Conservation (phyloP, 2,888 invertebrate species). For the Eurois occulta region DNA sequence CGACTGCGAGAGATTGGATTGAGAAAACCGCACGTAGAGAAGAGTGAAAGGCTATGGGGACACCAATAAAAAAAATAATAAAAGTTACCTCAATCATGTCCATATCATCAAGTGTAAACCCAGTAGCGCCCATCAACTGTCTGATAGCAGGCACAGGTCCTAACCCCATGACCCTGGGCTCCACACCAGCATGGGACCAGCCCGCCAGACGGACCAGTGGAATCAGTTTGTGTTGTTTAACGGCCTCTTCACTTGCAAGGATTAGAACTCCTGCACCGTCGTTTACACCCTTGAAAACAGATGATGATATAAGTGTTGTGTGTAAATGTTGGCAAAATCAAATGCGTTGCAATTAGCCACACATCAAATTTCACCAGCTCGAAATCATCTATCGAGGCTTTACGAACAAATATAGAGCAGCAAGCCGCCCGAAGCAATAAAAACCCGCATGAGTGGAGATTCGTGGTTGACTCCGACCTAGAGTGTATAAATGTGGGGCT, state of each 20-base stretch:
- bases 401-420: neutral
- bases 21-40: too few species aligned
- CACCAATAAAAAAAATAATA: too few species aligned
- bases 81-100: slow-evolving; percentile 98
- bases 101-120: slow-evolving; percentile 94
- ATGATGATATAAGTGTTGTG: neutral
- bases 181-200: slow-evolving; percentile 97
- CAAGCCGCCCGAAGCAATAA: neutral
- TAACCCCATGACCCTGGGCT: slow-evolving; percentile 99
- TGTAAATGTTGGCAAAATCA: neutral
- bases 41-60: too few species aligned
- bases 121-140: slow-evolving; percentile 94
- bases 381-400: neutral
- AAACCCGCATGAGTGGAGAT: neutral
- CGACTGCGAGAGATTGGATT: too few species aligned
- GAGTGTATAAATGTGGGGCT: neutral
- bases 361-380: neutral
- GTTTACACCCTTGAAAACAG: slow-evolving; percentile 93
- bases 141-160: slow-evolving; percentile 98
- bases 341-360: neutral
- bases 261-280: slow-evolving; percentile 98
- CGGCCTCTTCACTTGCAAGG: slow-evolving; percentile 96
- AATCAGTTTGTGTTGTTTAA: slow-evolving; percentile 92
- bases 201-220: slow-evolving; percentile 97
- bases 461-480: neutral